phyloP scores from a whole-genome alignment of 2,113 vertebrate species.

The Corythoichthys haematopterus region DNA sequence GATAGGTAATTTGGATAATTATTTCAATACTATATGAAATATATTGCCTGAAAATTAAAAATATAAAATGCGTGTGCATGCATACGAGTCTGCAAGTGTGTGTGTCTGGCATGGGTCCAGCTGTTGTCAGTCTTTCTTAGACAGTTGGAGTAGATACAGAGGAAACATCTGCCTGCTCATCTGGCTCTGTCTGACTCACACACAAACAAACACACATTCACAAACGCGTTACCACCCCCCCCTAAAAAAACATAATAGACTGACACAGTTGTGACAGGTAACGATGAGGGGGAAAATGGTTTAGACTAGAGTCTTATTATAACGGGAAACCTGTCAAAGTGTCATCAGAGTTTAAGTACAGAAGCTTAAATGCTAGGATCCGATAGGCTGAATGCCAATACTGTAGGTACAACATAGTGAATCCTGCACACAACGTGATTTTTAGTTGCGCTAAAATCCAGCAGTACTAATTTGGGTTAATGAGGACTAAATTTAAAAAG shows the following conservation, averaged over 20 bases:
- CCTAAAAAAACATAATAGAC: conserved; percentile 44
- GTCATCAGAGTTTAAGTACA: conserved; percentile 54
- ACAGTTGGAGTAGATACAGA: conserved; percentile 55
- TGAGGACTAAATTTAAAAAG: not conserved
- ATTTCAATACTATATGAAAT: no score
- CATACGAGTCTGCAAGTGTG: conserved; percentile 10
- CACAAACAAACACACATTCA: conserved; percentile 29
- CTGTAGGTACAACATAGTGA: not conserved
- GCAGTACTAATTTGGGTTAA: not conserved
- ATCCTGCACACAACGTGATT: not conserved
- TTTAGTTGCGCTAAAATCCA: not conserved
- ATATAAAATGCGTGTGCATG: not conserved
- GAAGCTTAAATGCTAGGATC: conserved; percentile 52
- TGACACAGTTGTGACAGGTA: conserved; percentile 58
- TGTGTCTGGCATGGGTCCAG: conserved; percentile 60
- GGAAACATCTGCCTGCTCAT: conserved; percentile 68
- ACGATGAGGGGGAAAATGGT: conserved; percentile 43
- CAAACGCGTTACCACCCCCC: conserved; percentile 19
- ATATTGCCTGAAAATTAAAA: not conserved
- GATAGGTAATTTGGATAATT: no score
- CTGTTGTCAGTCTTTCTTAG: conserved; percentile 65
- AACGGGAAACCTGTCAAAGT: conserved; percentile 61
- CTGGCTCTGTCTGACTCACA: conserved; percentile 60
- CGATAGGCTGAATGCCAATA: conserved; percentile 40
- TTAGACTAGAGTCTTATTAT: conserved; percentile 59